Percentiles rank a stretch among this genome's conserved stretches.
These are phyloP conservation scores for Plagiodera versicolora DNA, from an alignment of 2,888 invertebrate species.

Conservation along the genomic window DNA sequence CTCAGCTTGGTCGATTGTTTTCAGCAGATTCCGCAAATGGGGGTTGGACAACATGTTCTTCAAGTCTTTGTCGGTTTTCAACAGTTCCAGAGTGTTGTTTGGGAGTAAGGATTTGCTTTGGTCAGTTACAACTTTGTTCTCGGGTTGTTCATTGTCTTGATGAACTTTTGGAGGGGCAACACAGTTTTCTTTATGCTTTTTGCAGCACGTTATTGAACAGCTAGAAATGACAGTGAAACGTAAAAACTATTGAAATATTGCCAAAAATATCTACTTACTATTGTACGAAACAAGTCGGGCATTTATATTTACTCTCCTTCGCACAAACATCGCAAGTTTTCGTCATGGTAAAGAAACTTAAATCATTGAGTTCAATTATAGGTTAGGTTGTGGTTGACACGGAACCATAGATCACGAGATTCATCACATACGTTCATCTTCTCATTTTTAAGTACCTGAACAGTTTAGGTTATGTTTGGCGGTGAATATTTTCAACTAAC, in stretches of 20 bases:
- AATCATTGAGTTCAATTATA: neutral
- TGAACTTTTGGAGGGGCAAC: neutral
- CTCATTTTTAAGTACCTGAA: neutral
- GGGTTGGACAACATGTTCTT: conserved; percentile 65
- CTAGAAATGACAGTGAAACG: conserved; percentile 54
- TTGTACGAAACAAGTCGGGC: conserved; percentile 57
- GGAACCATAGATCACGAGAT: no score
- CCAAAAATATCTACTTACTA: conserved; percentile 57
- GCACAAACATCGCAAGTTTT: conserved; percentile 45
- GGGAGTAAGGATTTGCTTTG: conserved; percentile 63
- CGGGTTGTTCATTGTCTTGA: conserved; percentile 35
- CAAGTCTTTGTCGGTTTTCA: conserved; percentile 58
- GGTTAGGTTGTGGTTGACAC: neutral
- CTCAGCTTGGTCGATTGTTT: conserved; percentile 59
- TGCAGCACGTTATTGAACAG: conserved; percentile 68
- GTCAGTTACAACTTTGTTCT: conserved; percentile 49
- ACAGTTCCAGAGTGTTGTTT: conserved; percentile 59
- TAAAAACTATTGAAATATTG: neutral
- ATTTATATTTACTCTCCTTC: conserved; percentile 58
- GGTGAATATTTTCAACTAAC: no score
- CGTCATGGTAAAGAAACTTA: conserved; percentile 28
- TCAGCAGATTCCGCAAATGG: conserved; percentile 66
- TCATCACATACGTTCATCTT: neutral
- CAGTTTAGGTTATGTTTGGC: neutral
- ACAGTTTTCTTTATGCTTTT: conserved; percentile 63